phyloP scores from a whole-genome alignment of 2,113 vertebrate species.

The Macrotus californicus region DNA sequence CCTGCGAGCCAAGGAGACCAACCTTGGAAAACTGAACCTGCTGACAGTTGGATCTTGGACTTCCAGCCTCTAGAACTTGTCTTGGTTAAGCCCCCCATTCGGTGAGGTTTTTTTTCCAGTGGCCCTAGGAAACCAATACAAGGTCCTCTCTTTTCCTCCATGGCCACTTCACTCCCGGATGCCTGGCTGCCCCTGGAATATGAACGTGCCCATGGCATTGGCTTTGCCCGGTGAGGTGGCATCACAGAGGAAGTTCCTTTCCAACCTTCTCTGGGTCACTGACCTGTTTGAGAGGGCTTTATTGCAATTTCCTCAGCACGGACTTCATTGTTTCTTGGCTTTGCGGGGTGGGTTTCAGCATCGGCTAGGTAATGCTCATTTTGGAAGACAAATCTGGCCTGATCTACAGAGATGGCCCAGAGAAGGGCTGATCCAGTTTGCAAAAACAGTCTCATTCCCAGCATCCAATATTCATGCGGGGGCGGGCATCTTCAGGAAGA shows the following conservation, averaged over 20 bases:
- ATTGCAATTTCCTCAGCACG: slow-evolving; percentile 2
- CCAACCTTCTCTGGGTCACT: not conserved
- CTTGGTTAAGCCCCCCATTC: not conserved
- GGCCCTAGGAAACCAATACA: fast-evolving
- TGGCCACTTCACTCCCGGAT: fast-evolving
- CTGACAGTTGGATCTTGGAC: not conserved
- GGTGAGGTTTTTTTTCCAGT: fast-evolving
- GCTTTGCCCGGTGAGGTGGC: not conserved
- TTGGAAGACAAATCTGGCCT: not conserved
- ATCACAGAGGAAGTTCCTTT: fast-evolving
- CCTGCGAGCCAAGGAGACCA: not conserved
- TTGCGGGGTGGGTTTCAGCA: not conserved
- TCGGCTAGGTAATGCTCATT: not conserved
- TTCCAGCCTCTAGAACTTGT: no score
- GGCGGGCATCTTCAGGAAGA: not conserved
- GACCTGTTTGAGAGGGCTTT: slow-evolving; percentile 18
- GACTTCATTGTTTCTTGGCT: not conserved
- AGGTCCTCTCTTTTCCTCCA: fast-evolving
- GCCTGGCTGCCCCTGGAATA: slow-evolving; percentile 25
- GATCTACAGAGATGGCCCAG: not conserved
- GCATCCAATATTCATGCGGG: not conserved
- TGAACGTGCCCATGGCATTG: not conserved
- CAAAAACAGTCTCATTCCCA: not conserved
- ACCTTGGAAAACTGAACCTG: no score
- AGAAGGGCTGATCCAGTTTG: slow-evolving; percentile 13